Evolutionary conservation across 2,888 invertebrate species (phyloP).

Genomic region (Trachelus stipa): DNA sequence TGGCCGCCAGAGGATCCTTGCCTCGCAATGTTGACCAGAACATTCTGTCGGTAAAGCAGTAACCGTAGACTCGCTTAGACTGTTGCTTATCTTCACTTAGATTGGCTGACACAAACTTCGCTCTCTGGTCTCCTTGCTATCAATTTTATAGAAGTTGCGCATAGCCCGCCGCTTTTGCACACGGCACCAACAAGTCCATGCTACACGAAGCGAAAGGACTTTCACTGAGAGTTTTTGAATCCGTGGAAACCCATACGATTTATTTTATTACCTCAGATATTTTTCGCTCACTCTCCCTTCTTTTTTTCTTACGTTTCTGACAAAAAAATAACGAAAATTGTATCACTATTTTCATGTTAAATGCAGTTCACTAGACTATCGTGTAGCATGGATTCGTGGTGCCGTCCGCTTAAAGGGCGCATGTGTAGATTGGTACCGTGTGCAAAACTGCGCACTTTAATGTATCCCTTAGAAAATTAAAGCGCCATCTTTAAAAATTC

Average conservation of each 20-base stretch:
- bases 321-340: background rate
- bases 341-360: background rate
- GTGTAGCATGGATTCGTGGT: constrained; percentile 26
- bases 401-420: constrained; percentile 39
- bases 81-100: constrained; percentile 20
- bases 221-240: background rate
- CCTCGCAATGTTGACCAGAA: constrained; percentile 49
- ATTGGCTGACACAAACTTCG: constrained; percentile 24
- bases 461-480: background rate
- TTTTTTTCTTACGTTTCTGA: background rate
- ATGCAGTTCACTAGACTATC: background rate
- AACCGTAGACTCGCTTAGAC: constrained; percentile 3
- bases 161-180: constrained; percentile 35
- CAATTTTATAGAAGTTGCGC: constrained; percentile 41
- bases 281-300: background rate
- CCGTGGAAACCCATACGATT: background rate
- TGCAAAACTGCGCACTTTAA: constrained; percentile 19
- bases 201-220: constrained; percentile 11
- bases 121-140: constrained; percentile 23
- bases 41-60: constrained; percentile 37
- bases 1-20: constrained; percentile 41
- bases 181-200: constrained; percentile 34
- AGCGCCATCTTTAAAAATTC: background rate
- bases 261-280: background rate
- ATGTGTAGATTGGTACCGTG: constrained; percentile 34